A percentile compares a stretch with the other conserved stretches of the same genome.
Conservation (phyloP, 2,113 vertebrate species). For the Gopherus flavomarginatus region DNA sequence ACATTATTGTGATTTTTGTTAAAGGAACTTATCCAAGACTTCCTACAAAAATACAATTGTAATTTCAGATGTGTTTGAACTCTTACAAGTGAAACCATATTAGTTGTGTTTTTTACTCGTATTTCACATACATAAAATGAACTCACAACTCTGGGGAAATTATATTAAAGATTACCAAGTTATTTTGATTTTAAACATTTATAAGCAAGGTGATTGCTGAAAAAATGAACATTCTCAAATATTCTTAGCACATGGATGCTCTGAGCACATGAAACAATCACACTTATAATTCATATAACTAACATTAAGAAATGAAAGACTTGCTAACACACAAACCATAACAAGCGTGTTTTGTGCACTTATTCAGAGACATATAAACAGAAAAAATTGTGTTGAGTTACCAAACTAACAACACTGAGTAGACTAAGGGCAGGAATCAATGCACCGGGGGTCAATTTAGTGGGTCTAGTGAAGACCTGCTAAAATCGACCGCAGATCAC, state of each 20-base stretch:
- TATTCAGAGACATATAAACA: background rate
- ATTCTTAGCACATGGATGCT: background rate
- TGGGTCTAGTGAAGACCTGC: no score
- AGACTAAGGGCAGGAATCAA: background rate
- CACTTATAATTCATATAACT: background rate
- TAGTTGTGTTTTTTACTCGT: no score
- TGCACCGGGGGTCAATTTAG: no score
- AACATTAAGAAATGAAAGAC: background rate
- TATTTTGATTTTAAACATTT: background rate
- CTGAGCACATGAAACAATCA: background rate
- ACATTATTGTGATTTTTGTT: no score
- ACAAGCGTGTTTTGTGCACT: background rate
- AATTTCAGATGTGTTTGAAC: no score
- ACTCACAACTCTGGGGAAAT: background rate
- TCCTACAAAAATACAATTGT: no score
- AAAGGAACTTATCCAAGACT: no score
- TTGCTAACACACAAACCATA: constrained; percentile 2
- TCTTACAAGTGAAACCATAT: no score
- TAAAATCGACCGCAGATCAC: no score
- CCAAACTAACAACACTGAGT: background rate
- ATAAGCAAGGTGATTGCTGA: background rate
- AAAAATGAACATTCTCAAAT: no score
- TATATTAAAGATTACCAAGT: background rate
- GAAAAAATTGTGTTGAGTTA: background rate
- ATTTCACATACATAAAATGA: background rate